Percentiles rank a stretch among this genome's conserved stretches.
phyloP scores from a whole-genome alignment of 1,140 invertebrate genomes.

The Aphaenogaster ashmeadi region DNA sequence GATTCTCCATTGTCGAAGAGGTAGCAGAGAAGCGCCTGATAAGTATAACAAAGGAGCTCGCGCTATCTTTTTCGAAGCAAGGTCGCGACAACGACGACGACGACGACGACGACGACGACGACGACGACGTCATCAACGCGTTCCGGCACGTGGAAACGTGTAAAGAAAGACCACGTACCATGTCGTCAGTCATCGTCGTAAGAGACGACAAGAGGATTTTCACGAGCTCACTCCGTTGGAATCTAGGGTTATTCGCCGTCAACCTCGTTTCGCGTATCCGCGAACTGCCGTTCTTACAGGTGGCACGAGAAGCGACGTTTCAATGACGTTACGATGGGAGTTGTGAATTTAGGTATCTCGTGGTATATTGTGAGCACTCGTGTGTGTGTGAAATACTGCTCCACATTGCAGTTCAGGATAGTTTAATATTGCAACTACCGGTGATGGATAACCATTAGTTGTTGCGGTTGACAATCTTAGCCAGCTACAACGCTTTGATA shows the following conservation, averaged over 20 bases:
- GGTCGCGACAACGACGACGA: background rate
- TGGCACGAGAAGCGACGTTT: conserved; percentile 49
- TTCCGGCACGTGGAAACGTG: conserved; percentile 42
- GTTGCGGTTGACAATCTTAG: conserved; percentile 13
- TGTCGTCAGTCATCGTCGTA: conserved; percentile 67
- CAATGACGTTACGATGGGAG: conserved; percentile 42
- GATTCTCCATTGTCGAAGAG: too few species aligned
- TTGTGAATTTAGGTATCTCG: conserved; percentile 31
- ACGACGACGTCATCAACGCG: conserved; percentile 9
- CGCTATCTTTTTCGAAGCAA: conserved; percentile 34
- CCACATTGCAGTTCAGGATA: conserved; percentile 6
- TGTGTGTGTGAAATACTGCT: conserved; percentile 16
- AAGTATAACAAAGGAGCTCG: too few species aligned
- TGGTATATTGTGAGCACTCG: conserved; percentile 7
- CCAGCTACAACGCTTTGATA: background rate
- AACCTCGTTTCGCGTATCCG: conserved; percentile 41
- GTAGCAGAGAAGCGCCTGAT: too few species aligned
- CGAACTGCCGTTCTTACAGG: conserved; percentile 38
- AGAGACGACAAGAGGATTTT: conserved; percentile 47
- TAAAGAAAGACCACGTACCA: conserved; percentile 48
- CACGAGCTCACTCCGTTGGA: conserved; percentile 19
- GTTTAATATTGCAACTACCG: conserved; percentile 31
- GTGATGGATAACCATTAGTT: background rate
- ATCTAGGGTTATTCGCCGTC: conserved; percentile 64
- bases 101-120: conserved; percentile 14